phyloP scores from a whole-genome alignment of 2,113 vertebrate genomes.

The Isichthys henryi region DNA sequence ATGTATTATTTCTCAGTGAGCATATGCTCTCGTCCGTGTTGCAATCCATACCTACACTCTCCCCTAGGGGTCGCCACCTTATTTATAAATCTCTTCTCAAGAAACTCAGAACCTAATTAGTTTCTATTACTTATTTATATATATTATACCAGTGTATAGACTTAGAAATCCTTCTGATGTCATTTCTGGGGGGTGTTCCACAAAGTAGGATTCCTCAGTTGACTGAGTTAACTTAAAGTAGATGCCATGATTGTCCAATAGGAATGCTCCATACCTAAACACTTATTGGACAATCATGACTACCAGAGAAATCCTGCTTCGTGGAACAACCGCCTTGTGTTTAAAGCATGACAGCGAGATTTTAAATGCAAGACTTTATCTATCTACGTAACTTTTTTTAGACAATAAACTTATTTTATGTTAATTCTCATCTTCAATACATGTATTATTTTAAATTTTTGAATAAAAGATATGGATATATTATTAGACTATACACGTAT shows the following conservation, averaged over 20 bases:
- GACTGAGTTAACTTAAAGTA: not conserved
- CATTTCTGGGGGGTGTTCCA: not conserved
- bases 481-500: not conserved
- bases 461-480: not conserved
- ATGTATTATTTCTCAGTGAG: not conserved
- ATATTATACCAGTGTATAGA: not conserved
- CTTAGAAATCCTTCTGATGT: not conserved
- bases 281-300: not conserved
- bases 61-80: slow-evolving; percentile 1
- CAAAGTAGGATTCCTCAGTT: not conserved
- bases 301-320: not conserved
- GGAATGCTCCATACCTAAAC: not conserved
- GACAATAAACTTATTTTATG: not conserved
- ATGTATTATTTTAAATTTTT: not conserved
- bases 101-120: not conserved
- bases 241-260: not conserved
- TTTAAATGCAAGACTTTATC: not conserved
- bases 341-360: not conserved
- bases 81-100: not conserved
- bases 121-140: not conserved
- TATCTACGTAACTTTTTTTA: not conserved
- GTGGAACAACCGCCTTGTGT: not conserved
- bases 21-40: not conserved
- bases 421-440: not conserved
- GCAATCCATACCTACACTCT: not conserved